phyloP scores from a whole-genome alignment of 2,888 invertebrate genomes.

The Ctenicera cuprea region DNA sequence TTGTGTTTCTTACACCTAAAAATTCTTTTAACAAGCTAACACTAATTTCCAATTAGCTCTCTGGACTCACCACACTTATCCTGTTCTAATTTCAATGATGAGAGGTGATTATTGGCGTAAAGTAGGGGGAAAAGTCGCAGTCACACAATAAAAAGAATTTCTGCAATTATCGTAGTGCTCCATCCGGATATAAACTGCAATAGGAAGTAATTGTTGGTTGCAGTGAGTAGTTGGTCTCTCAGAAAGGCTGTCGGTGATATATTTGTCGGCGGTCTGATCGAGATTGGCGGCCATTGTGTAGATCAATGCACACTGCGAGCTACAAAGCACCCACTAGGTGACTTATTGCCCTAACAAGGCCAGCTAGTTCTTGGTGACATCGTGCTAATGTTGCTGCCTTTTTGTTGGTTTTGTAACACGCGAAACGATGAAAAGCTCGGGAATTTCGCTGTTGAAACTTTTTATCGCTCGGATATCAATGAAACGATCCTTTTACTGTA shows the following conservation, averaged over 20 bases:
- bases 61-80: too few species aligned
- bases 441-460: conserved; percentile 38
- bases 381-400: conserved; percentile 49
- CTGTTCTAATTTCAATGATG: too few species aligned
- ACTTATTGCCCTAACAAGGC: conserved; percentile 63
- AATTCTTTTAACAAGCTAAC: background rate
- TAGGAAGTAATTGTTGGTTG: conserved; percentile 33
- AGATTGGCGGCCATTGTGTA: conserved; percentile 67
- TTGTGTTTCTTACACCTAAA: conserved; percentile 10
- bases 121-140: too few species aligned
- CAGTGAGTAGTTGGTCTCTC: conserved; percentile 38
- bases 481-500: conserved; percentile 32
- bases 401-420: conserved; percentile 46
- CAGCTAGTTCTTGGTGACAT: conserved; percentile 49
- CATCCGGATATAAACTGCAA: conserved; percentile 32
- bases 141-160: conserved; percentile 2
- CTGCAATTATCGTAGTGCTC: conserved; percentile 31
- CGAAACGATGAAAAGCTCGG: conserved; percentile 27
- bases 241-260: conserved; percentile 56
- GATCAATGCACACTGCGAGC: conserved; percentile 64
- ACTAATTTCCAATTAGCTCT: too few species aligned
- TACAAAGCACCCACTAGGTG: conserved; percentile 63
- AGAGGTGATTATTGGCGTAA: background rate
- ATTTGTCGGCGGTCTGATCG: conserved; percentile 63
- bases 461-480: conserved; percentile 38